Conservation (phyloP, 23 tunicate genomes). For the Phallusia fumigata region DNA sequence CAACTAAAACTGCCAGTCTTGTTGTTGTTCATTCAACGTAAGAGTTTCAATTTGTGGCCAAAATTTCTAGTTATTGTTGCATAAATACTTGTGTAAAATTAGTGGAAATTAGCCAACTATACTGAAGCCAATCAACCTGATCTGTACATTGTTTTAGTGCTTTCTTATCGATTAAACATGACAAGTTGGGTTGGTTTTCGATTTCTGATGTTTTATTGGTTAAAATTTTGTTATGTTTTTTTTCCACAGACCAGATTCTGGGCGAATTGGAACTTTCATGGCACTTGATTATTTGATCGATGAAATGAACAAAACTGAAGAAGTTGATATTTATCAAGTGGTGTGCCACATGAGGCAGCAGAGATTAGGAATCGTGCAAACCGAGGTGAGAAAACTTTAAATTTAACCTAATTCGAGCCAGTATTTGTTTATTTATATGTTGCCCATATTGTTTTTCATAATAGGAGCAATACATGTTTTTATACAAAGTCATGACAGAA, state of each 20-base stretch:
- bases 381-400: neutral
- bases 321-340: neutral
- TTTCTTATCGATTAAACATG: neutral
- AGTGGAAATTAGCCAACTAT: neutral
- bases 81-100: too few relatives aligned
- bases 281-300: conserved; percentile 12
- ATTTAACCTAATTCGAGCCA: neutral
- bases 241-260: neutral
- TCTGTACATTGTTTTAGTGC: neutral
- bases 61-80: too few relatives aligned
- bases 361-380: neutral
- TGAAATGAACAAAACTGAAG: neutral
- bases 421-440: neutral
- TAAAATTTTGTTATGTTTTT: too few relatives aligned
- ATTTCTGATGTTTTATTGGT: neutral
- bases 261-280: neutral
- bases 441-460: neutral
- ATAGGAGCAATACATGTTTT: conserved; percentile 50
- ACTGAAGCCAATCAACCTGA: too few relatives aligned
- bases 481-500: conserved; percentile 39
- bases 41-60: neutral
- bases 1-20: neutral
- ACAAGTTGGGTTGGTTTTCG: neutral
- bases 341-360: neutral
- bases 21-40: neutral